Evolutionary conservation across 2,113 vertebrate genomes (phyloP).

Genomic region (Callionymus lyra): DNA sequence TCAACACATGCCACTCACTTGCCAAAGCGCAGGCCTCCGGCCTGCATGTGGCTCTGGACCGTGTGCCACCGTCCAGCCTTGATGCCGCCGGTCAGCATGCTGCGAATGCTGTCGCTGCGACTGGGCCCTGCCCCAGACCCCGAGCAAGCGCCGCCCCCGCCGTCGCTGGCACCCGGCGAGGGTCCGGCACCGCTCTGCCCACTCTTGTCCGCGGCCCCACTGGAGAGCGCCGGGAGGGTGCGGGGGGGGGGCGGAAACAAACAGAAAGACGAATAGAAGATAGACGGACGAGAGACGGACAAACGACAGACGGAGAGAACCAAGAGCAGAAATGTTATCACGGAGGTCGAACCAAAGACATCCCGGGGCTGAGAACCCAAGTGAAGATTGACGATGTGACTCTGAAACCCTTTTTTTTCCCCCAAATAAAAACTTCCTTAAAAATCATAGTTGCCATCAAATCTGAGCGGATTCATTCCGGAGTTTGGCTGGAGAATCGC

Average conservation of each 20-base stretch:
- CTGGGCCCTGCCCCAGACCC: constrained; percentile 77
- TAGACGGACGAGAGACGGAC: constrained; percentile 48
- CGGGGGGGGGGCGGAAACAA: constrained; percentile 25
- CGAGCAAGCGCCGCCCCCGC: constrained; percentile 64
- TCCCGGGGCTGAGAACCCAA: constrained; percentile 14
- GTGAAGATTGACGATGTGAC: background rate
- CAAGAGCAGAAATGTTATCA: constrained; percentile 57
- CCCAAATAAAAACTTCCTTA: no score
- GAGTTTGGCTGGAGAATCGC: no score
- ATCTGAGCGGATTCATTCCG: no score
- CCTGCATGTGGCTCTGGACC: constrained; percentile 95
- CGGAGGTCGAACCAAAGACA: constrained; percentile 28
- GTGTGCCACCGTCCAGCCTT: constrained; percentile 90
- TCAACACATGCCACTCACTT: constrained; percentile 82
- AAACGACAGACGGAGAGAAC: constrained; percentile 53
- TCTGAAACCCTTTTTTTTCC: no score
- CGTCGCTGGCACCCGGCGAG: constrained; percentile 78
- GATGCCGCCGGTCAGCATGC: constrained; percentile 82
- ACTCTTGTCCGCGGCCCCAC: constrained; percentile 87
- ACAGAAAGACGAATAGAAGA: constrained; percentile 36
- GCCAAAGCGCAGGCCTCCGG: constrained; percentile 92
- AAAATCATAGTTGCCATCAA: no score
- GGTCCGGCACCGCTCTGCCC: constrained; percentile 75
- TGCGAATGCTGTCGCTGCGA: constrained; percentile 87
- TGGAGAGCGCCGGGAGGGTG: constrained; percentile 57